A percentile compares a stretch with the other conserved stretches of the same genome.
Conservation (phyloP, 1,140 invertebrate species). For the Drosophila malerkotliana region DNA sequence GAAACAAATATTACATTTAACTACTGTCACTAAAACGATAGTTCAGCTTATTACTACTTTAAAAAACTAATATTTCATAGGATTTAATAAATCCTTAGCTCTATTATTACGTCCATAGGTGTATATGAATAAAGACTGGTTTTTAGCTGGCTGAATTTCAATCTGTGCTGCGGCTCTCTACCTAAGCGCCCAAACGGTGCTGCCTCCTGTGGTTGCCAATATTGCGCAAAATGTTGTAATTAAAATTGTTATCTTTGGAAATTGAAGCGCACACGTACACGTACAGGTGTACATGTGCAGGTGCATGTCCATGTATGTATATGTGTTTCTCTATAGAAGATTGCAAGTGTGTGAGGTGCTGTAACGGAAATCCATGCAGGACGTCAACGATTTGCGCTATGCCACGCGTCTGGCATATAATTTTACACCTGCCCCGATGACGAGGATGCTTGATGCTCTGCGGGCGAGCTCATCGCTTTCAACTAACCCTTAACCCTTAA, state of each 20-base stretch:
- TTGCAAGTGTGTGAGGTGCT: slow-evolving; percentile 5
- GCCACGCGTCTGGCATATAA: slow-evolving; percentile 66
- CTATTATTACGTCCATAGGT: background rate
- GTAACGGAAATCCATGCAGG: slow-evolving; percentile 58
- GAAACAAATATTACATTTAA: background rate
- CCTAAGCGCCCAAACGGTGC: slow-evolving; percentile 10
- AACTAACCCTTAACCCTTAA: slow-evolving; percentile 17
- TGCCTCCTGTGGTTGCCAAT: slow-evolving; percentile 43
- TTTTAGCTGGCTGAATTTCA: background rate
- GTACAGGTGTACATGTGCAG: background rate
- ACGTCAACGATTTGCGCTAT: slow-evolving; percentile 59
- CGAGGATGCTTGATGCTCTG: slow-evolving; percentile 18
- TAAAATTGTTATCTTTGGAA: slow-evolving; percentile 68
- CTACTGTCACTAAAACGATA: background rate
- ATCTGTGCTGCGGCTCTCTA: background rate
- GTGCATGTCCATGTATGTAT: background rate
- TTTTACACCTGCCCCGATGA: slow-evolving; percentile 69
- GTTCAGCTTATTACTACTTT: background rate
- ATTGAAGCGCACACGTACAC: slow-evolving; percentile 35
- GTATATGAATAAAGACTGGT: background rate
- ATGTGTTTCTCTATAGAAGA: background rate
- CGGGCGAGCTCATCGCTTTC: slow-evolving; percentile 4
- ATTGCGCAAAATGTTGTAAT: slow-evolving; percentile 61
- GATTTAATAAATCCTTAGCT: background rate
- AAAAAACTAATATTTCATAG: no score